These are phyloP conservation scores for Contarinia nasturtii DNA, from an alignment of 1,140 invertebrate genomes.

Conservation along the genomic window DNA sequence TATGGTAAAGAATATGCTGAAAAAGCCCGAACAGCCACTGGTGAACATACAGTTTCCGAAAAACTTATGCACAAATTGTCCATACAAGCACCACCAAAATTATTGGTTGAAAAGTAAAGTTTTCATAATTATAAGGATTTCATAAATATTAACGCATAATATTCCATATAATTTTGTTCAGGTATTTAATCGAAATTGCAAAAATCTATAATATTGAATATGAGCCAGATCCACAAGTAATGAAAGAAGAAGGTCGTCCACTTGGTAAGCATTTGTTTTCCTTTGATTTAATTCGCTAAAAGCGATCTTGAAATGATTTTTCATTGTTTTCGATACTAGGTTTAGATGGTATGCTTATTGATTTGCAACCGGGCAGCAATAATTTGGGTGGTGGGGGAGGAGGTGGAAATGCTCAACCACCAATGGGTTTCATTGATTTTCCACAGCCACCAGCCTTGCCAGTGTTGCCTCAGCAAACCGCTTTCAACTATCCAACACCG, in stretches of 20 bases:
- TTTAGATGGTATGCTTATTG: slow-evolving; percentile 61
- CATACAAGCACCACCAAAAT: slow-evolving; percentile 87
- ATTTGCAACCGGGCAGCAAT: slow-evolving; percentile 38
- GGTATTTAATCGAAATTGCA: slow-evolving; percentile 75
- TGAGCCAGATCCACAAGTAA: slow-evolving; percentile 79
- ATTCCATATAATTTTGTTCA: no score
- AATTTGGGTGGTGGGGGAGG: slow-evolving; percentile 31
- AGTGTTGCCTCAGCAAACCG: slow-evolving; percentile 20
- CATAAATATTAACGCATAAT: no score
- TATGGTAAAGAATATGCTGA: slow-evolving; percentile 89
- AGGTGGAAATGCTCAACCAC: slow-evolving; percentile 24
- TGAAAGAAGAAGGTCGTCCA: slow-evolving; percentile 54
- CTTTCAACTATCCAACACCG: slow-evolving; percentile 20
- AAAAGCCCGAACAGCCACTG: slow-evolving; percentile 62
- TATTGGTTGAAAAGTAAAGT: slow-evolving; percentile 81
- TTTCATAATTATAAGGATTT: no score
- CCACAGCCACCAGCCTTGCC: slow-evolving; percentile 45
- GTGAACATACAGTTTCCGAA: slow-evolving; percentile 57
- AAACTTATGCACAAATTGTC: slow-evolving; percentile 93
- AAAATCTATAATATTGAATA: slow-evolving; percentile 86
- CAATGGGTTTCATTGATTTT: slow-evolving; percentile 54
- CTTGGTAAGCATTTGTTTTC: slow-evolving; percentile 6
- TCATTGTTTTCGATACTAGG: slow-evolving; percentile 10
- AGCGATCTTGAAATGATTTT: no score
- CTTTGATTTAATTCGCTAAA: not conserved